phyloP scores from a whole-genome alignment of 2,113 vertebrate species.

The Ifrita kowaldi region DNA sequence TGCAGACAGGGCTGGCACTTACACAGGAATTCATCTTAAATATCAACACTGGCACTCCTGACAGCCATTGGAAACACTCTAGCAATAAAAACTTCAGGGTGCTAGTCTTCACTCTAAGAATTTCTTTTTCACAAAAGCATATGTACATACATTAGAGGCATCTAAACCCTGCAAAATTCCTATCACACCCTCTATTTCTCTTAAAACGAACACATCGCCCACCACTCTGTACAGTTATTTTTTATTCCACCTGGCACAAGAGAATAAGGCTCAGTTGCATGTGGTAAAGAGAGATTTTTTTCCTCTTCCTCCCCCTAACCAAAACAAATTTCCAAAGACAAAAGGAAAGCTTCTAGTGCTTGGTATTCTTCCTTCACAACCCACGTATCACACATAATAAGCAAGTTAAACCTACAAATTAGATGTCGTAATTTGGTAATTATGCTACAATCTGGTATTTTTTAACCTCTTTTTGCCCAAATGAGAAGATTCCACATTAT shows the following conservation, averaged over 20 bases:
- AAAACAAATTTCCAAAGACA: conserved; percentile 43
- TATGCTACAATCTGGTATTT: conserved; percentile 35
- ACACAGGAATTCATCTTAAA: not conserved
- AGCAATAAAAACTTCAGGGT: not conserved
- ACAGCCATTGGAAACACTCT: not conserved
- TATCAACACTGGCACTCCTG: not conserved
- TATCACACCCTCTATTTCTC: not conserved
- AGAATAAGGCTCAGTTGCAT: not conserved
- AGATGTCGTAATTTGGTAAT: conserved; percentile 51
- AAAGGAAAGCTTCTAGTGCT: conserved; percentile 15
- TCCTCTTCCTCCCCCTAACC: not conserved
- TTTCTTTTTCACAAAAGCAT: not conserved
- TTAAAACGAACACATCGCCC: not conserved
- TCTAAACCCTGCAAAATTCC: not conserved
- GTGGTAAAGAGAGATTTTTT: not conserved
- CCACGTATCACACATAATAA: conserved; percentile 50
- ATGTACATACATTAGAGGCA: not conserved
- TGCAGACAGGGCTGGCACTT: not conserved
- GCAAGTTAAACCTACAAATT: conserved; percentile 60
- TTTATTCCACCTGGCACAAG: conserved; percentile 3
- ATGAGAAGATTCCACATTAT: accelerated
- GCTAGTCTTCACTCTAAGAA: not conserved
- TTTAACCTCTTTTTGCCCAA: conserved; percentile 32
- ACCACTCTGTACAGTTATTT: not conserved
- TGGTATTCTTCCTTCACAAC: conserved; percentile 29